Base-by-base conservation (phyloP, 2,888 invertebrate genomes). In the Timema cristinae region DNA sequence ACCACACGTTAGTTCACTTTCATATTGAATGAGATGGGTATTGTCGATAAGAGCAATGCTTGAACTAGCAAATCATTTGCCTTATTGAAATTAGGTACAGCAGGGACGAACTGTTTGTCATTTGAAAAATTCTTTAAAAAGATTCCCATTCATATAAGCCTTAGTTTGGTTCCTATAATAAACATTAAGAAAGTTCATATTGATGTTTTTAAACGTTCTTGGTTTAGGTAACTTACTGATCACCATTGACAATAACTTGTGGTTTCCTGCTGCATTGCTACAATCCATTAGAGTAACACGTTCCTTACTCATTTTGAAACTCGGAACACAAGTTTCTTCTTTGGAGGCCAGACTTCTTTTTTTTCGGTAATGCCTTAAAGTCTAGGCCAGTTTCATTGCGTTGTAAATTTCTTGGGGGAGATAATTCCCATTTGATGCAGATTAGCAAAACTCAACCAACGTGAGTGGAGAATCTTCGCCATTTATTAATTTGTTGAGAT, bases 201-300 rank as follows among this genome's bases (percentile, higher is more conserved):
- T 66, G 6, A 75, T 66, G 66, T 77, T 75, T 71, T 77, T 77
- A 52, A 78, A 78, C 67, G 77, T 77, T 32, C 77, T 71, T 32
- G 78, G 16, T 47, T 63, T 63, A 13, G 47, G 1, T 13, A 9
- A 63, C 8, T 78, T 79, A 0, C 78, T 78, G 71, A 80, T 76
- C 9, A 78, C 69, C 52, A 79, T 72, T 69, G 79, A 73, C 11
- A 76, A 75, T 13, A 79, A 61, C 73, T 76, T 78, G 71, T 79
- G 77, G n/a, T 74, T 77, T 2, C 78, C 78, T 59, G 72, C 68
- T 8, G 76, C 76, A 73, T 79, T 79, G n/a, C 77, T 75, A 70
- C 79, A 79, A 9, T 75, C 68, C 75, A 79, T 75, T 8, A 77
- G 69, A 50, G 78, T 78, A 2, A 79, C 72, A 47, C 77, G 67